These are phyloP conservation scores for Mirounga angustirostris DNA, from an alignment of 2,113 vertebrate species.

Conservation along the genomic window DNA sequence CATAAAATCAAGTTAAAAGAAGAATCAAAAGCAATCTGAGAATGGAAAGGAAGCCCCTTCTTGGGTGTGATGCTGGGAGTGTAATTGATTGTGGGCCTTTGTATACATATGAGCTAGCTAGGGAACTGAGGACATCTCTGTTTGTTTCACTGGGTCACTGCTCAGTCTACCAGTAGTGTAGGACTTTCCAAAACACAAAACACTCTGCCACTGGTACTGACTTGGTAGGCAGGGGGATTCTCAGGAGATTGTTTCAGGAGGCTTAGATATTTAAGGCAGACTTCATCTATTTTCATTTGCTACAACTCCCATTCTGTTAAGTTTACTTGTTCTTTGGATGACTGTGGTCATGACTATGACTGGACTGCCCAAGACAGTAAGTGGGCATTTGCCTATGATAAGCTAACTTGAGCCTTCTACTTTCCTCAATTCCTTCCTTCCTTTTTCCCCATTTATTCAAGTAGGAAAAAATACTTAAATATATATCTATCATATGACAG, in stretches of 20 bases:
- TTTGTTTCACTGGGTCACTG: background rate
- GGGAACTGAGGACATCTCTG: background rate
- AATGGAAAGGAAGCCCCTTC: background rate
- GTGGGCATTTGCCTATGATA: background rate
- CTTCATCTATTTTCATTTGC: background rate
- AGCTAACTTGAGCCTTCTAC: background rate
- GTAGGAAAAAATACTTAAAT: background rate
- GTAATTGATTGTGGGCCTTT: background rate
- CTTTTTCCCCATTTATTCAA: background rate
- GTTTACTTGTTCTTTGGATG: background rate
- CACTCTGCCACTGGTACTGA: background rate
- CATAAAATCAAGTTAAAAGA: background rate
- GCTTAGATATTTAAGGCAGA: background rate
- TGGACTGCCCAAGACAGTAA: background rate
- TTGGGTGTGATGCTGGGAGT: background rate
- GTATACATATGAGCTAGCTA: background rate
- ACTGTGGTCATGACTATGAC: background rate
- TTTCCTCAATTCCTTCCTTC: background rate
- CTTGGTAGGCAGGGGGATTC: background rate
- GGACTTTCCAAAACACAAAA: background rate
- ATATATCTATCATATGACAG: background rate
- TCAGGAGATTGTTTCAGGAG: background rate
- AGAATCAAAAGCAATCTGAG: background rate
- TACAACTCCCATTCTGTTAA: background rate
- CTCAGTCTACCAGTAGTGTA: background rate